phyloP scores from a whole-genome alignment of 2,797 vertebrate genomes.

The Phataginus tricuspis region DNA sequence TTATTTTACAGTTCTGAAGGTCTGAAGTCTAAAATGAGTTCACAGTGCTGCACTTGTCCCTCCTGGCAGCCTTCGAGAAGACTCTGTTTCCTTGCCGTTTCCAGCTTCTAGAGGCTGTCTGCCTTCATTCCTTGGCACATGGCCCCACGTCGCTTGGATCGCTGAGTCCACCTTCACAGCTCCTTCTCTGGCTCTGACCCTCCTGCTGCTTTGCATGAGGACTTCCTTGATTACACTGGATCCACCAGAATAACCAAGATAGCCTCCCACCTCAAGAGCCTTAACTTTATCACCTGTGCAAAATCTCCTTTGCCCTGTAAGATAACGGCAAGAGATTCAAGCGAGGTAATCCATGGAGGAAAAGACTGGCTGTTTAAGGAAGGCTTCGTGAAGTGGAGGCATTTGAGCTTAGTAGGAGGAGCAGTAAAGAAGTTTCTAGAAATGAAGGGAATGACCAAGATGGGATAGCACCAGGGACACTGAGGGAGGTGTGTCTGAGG shows the following conservation, averaged over 20 bases:
- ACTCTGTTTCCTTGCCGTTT: not conserved
- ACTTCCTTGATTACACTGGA: not conserved
- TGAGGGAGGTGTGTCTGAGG: not conserved
- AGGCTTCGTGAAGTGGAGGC: not conserved
- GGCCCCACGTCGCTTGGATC: not conserved
- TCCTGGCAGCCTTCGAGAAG: not conserved
- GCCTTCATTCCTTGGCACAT: not conserved
- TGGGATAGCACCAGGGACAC: not conserved
- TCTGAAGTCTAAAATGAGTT: not conserved
- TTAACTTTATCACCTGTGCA: not conserved
- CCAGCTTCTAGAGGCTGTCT: not conserved
- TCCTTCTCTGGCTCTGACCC: not conserved
- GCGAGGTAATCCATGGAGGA: not conserved
- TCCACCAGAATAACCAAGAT: not conserved
- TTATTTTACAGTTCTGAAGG: not conserved
- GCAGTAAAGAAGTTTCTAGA: constrained; percentile 28
- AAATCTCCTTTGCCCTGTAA: not conserved
- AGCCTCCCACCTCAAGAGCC: not conserved
- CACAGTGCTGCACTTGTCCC: not conserved
- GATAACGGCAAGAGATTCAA: not conserved
- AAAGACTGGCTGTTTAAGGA: not conserved
- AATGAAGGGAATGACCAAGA: not conserved
- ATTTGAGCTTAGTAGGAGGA: not conserved
- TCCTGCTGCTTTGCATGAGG: not conserved
- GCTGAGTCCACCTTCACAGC: not conserved